Conservation (phyloP, 2,888 invertebrate species). For the Dolichomitus sp. region DNA sequence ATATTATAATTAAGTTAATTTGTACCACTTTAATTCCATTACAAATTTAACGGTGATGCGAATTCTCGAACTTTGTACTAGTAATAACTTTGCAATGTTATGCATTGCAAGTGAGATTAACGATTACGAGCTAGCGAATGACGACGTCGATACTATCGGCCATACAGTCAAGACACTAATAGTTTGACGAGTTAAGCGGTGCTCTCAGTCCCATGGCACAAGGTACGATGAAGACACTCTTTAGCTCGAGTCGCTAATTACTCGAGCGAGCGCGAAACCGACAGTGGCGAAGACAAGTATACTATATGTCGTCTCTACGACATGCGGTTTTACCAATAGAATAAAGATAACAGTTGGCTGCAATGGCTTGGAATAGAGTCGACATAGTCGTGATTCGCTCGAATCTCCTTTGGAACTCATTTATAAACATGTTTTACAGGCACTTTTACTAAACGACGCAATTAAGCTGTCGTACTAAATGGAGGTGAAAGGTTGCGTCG, state of each 20-base stretch:
- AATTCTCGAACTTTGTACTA: slow-evolving; percentile 11
- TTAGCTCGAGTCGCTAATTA: slow-evolving; percentile 56
- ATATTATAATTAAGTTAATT: not conserved
- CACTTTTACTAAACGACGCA: slow-evolving; percentile 2
- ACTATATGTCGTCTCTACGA: slow-evolving; percentile 35
- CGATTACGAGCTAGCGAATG: slow-evolving; percentile 45
- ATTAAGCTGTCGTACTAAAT: slow-evolving; percentile 26
- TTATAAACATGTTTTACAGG: not conserved
- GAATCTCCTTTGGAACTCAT: not conserved
- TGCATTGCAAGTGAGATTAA: slow-evolving; percentile 36
- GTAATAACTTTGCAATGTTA: slow-evolving; percentile 2
- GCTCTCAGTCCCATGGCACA: not conserved
- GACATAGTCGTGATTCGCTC: slow-evolving; percentile 25
- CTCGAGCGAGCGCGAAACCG: slow-evolving; percentile 31
- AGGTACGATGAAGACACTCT: slow-evolving; percentile 36
- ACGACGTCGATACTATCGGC: slow-evolving; percentile 46
- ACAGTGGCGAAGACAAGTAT: slow-evolving; percentile 14
- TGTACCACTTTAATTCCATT: not conserved
- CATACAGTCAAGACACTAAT: slow-evolving; percentile 47
- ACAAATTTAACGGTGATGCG: not conserved
- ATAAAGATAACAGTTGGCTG: slow-evolving; percentile 52
- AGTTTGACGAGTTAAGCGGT: slow-evolving; percentile 25
- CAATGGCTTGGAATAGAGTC: slow-evolving; percentile 20
- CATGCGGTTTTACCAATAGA: slow-evolving; percentile 32
- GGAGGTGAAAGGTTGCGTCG: slow-evolving; percentile 41